These are phyloP conservation scores for Neodiprion pinetum DNA, from an alignment of 1,140 invertebrate species.

Conservation along the genomic window DNA sequence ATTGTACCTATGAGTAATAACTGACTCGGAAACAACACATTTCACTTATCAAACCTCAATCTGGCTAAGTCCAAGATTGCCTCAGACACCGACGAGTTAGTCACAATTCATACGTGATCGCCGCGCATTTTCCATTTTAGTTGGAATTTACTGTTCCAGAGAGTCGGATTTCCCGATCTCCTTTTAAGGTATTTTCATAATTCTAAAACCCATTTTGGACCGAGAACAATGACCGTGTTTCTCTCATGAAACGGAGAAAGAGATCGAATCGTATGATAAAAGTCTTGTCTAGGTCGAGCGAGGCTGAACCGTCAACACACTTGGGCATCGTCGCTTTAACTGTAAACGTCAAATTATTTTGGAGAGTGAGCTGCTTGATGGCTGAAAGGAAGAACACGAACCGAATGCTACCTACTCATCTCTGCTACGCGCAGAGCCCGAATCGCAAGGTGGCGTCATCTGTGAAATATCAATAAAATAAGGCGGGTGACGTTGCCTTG, in stretches of 20 bases:
- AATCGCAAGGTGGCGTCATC: neutral
- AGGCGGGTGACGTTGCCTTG: no score
- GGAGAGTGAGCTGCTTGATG: neutral
- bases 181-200: no score
- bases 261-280: neutral
- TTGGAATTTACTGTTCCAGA: no score
- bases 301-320: neutral
- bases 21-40: neutral
- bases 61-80: neutral
- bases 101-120: no score
- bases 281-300: neutral
- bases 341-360: neutral
- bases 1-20: neutral
- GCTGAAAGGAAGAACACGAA: neutral
- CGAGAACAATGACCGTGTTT: neutral
- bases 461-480: neutral
- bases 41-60: neutral
- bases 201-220: neutral
- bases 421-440: no score
- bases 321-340: neutral
- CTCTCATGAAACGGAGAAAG: neutral
- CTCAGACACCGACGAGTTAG: no score
- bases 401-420: neutral
- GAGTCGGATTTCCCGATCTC: no score
- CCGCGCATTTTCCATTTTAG: no score